Base-by-base conservation (phyloP, 2,797 vertebrate genomes). In the Amblyopsis hoosieri region DNA sequence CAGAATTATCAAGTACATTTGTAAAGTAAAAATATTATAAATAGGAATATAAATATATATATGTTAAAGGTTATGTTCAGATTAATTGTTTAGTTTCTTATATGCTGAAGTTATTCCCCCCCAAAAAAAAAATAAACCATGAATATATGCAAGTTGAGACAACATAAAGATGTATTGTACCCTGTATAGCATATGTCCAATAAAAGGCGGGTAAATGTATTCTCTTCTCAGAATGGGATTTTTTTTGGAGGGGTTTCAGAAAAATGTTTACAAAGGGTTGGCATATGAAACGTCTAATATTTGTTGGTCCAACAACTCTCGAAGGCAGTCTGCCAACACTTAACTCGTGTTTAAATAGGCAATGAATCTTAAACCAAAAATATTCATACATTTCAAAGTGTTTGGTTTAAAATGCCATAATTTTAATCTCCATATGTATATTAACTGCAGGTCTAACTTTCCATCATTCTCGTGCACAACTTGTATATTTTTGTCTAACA, bases 51-150 rank as follows among this genome's bases (percentile, higher is more conserved):
- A n/a, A n/a, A 86, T 90, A 83, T 84, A 89, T 86, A 87, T 62
- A 52, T 78, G 75, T 88, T 87, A 90, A 85, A 90, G 89, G 76
- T 90, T 91, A 87, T 87, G 90, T 93, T 92, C 79, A 93, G 93
- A 95, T 94, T 94, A 86, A 90, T 94, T 93, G 90, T 96, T 96
- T 93, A 94, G 90, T 94, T 94, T 97, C 93, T 95, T 97, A 96
- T 93, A 91, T 88, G 89, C 90, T 85, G 88, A 94, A 90, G 92
- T 96, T 98, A 97, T 98, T 98, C 98, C 92, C 94, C 96, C 89
- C 93, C 17, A 94, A 94, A 75, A 93, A 91, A 17, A 17, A 17
- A 17, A 17, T 17, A 92, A 92, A 93, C 85, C 58, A 73, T 85
- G 87, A 93, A 95, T 94, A 94, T 95, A 95, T 94, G 93, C 93